Conservation (phyloP, 2,797 vertebrate genomes). For the Sebastes nivosus region DNA sequence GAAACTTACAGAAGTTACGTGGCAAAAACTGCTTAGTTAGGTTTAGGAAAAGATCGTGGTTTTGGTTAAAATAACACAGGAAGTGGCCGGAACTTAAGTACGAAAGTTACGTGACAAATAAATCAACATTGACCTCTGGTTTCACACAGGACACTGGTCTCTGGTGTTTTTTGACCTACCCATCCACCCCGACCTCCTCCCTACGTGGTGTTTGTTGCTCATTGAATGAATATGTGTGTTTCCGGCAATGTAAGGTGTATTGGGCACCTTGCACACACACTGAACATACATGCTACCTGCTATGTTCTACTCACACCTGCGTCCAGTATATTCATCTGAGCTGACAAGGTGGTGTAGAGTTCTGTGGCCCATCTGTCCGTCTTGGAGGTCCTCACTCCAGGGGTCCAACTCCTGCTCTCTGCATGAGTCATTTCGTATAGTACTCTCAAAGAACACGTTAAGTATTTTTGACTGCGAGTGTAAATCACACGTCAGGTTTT, state of each 20-base stretch:
- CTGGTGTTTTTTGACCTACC: too few species aligned
- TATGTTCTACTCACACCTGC: constrained; percentile 45
- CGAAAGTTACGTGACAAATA: not conserved
- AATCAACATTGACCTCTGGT: not conserved
- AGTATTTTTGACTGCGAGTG: constrained; percentile 29
- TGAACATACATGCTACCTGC: constrained; percentile 20
- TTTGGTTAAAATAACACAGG: not conserved
- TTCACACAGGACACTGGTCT: too few species aligned
- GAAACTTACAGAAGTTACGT: not conserved
- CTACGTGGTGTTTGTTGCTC: not conserved
- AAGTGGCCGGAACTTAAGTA: not conserved
- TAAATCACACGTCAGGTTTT: constrained; percentile 59
- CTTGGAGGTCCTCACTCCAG: constrained; percentile 67
- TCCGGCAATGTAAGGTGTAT: not conserved
- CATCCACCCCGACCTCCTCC: not conserved
- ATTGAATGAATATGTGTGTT: not conserved
- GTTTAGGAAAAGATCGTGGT: not conserved
- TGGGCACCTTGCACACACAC: not conserved
- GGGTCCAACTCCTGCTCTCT: constrained; percentile 61
- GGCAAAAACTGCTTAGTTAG: not conserved
- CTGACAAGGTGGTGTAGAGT: constrained; percentile 1
- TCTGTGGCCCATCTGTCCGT: constrained; percentile 59
- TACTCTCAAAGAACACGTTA: constrained; percentile 45
- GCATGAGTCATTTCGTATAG: constrained; percentile 51
- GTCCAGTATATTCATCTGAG: constrained; percentile 4